A percentile compares a stretch with the other conserved stretches of the same genome.
phyloP scores from a whole-genome alignment of 2,113 vertebrate species.

The Oriolus oriolus region DNA sequence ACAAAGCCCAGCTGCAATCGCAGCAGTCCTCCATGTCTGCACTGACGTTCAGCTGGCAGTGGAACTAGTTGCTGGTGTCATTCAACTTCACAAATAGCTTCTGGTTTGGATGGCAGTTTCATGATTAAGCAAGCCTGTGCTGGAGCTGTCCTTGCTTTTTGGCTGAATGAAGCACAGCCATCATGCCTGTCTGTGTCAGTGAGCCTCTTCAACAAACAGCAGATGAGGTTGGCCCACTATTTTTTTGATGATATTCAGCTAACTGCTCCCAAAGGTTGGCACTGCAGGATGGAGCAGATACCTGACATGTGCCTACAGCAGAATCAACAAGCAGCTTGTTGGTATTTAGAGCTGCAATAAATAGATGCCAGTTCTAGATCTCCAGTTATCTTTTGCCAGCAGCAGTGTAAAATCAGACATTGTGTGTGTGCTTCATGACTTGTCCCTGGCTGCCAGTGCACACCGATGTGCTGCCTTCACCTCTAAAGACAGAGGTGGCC shows the following conservation, averaged over 20 bases:
- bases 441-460: not conserved
- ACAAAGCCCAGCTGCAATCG: not conserved
- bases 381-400: not conserved
- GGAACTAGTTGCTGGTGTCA: not conserved
- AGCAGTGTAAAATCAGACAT: not conserved
- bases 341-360: not conserved
- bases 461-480: not conserved
- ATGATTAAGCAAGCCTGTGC: not conserved
- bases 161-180: not conserved
- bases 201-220: not conserved
- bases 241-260: not conserved
- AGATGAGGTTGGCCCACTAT: not conserved
- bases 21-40: not conserved
- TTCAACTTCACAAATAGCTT: not conserved
- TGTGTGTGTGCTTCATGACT: not conserved
- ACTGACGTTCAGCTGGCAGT: not conserved
- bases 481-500: not conserved
- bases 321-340: not conserved
- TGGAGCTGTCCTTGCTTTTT: not conserved
- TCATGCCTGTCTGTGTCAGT: not conserved
- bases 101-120: not conserved
- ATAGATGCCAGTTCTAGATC: not conserved
- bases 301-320: fast-evolving
- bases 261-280: not conserved
- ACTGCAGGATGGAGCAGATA: not conserved